Evolutionary conservation across 2,113 vertebrate genomes (phyloP).

Genomic region (Pholis gunnellus): DNA sequence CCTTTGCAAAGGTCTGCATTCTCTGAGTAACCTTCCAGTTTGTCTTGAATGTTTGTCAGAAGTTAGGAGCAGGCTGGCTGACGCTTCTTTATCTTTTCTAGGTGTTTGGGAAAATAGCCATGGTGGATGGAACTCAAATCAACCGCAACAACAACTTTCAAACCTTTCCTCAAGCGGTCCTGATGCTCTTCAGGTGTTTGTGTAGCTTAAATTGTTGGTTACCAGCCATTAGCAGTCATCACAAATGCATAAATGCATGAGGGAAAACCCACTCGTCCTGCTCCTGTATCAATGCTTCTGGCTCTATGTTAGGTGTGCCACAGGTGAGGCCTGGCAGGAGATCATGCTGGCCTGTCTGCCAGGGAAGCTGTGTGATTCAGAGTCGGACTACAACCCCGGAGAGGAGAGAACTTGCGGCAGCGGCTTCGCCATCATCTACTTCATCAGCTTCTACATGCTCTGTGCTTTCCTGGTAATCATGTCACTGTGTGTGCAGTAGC

Average conservation of each 20-base stretch:
- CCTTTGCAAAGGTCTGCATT: neutral
- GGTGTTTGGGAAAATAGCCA: conserved; percentile 99
- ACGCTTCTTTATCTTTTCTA: conserved; percentile 54
- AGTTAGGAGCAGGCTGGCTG: neutral
- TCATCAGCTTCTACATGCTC: conserved; percentile 99
- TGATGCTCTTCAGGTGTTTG: conserved; percentile 95
- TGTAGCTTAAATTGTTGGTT: neutral
- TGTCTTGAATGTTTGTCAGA: neutral
- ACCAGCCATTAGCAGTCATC: neutral
- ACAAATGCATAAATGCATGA: neutral
- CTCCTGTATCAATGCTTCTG: neutral
- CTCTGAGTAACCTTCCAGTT: neutral
- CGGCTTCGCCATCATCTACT: conserved; percentile 96
- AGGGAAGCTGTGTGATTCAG: conserved; percentile 92
- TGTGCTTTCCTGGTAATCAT: conserved; percentile 96
- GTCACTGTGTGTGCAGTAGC: neutral
- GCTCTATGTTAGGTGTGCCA: conserved; percentile 89
- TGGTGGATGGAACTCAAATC: conserved; percentile 96
- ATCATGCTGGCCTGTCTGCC: conserved; percentile 98
- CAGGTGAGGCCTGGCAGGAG: conserved; percentile 98
- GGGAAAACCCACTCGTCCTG: neutral
- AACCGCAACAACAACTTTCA: conserved; percentile 99
- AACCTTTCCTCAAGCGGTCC: conserved; percentile 96
- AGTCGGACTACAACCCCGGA: conserved; percentile 92
- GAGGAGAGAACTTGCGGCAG: conserved; percentile 95